Conservation (phyloP, 37 sponge, comb jelly and placozoan genomes). For the Haliclona indistincta region DNA sequence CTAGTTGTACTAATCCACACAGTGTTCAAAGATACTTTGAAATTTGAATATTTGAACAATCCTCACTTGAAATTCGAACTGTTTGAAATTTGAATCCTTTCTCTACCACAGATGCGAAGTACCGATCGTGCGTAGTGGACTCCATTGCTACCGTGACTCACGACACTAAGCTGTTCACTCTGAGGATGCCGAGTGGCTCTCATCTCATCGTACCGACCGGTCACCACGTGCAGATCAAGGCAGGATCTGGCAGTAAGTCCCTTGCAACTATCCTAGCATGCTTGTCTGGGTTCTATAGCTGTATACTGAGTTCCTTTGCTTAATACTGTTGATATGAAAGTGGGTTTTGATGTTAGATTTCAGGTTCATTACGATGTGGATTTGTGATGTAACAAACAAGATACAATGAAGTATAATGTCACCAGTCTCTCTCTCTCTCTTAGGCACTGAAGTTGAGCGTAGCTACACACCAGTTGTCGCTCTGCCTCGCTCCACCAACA, state of each 20-base stretch:
- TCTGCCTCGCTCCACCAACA: not conserved
- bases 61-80: no score
- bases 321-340: no score
- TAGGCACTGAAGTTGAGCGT: constrained; percentile 54
- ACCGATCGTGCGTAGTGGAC: constrained; percentile 37
- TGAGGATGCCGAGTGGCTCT: constrained; percentile 55
- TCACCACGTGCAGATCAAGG: constrained; percentile 69
- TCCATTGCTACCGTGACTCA: constrained; percentile 52
- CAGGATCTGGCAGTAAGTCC: no score
- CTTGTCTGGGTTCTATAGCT: no score
- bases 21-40: not conserved
- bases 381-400: not conserved
- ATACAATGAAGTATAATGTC: no score
- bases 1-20: not conserved
- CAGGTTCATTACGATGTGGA: no score
- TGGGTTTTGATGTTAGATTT: no score
- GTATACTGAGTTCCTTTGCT: no score
- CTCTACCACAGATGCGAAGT: constrained; percentile 31
- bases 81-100: no score
- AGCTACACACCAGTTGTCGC: constrained; percentile 67
- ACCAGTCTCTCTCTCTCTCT: constrained; percentile 5
- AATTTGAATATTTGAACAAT: no score
- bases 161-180: constrained; percentile 77
- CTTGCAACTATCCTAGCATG: not conserved
- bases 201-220: constrained; percentile 79